Evolutionary conservation across 92 coral and sea anemone species (phyloP).

Genomic region (Isaurus tuberculatus): DNA sequence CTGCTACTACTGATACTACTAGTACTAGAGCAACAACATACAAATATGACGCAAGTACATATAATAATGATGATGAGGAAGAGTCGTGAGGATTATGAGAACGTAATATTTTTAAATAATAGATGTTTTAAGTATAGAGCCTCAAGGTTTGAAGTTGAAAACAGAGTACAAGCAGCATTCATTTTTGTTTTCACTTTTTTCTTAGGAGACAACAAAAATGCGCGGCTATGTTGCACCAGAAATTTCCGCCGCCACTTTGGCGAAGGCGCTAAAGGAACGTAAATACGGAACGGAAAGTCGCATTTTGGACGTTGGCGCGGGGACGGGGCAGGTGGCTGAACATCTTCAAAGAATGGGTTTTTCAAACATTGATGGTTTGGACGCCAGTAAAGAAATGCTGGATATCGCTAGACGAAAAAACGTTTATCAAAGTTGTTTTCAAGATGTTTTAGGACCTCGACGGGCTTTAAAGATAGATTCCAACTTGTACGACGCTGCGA

Average conservation of each 20-base stretch:
- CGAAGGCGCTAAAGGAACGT: conserved; percentile 60
- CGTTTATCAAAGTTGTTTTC: conserved; percentile 62
- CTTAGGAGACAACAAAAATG: conserved; percentile 68
- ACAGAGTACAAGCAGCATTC: background rate
- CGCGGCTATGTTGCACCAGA: conserved; percentile 84
- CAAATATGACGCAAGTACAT: no score
- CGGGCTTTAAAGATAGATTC: conserved; percentile 56
- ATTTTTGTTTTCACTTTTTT: background rate
- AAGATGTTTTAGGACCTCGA: conserved; percentile 60
- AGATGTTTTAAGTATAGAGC: no score
- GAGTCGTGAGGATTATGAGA: no score
- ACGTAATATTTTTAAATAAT: no score
- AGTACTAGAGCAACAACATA: no score
- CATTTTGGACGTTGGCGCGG: conserved; percentile 93
- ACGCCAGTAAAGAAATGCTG: conserved; percentile 75
- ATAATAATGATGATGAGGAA: no score
- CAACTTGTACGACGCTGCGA: conserved; percentile 81
- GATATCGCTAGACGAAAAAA: conserved; percentile 77
- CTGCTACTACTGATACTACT: no score
- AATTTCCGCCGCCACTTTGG: conserved; percentile 71
- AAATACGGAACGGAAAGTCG: conserved; percentile 53
- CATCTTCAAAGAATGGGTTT: conserved; percentile 67
- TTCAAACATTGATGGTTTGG: conserved; percentile 85
- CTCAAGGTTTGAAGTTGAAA: no score
- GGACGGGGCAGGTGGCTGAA: conserved; percentile 90